Evolutionary conservation across 2,888 invertebrate species (phyloP), one percentile per base, ranked within the genome.

Genomic region (Drosophila glabriapex): DNA sequence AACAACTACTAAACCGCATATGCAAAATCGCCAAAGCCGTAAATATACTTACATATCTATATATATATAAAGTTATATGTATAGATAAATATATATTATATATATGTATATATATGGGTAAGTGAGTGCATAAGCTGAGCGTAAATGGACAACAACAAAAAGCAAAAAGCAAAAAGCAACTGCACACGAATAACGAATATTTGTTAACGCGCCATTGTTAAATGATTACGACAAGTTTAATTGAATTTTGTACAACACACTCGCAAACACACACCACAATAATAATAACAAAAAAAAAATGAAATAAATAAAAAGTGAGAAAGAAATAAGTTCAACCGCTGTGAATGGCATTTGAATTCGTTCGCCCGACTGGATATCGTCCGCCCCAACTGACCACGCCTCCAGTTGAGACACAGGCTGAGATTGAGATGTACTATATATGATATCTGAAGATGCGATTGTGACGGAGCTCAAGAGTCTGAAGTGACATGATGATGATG

Each of bases 211-310:
- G 62, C 89, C 82, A 82, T 85, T 85, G 85, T 85, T 80, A 82
- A 83, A 72, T 82, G 78, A 85, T 85, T 85, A 88, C 68, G 75
- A 80, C 69, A 80, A 76, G 72, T 83, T 85, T 74, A 88, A 85
- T 85, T 85, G 87, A 85, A 80, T 80, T 83, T 74, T 82, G 54
- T 77, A 64, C 73, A 68, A 50, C 52, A 63, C 46, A 79, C 39
- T 62, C 35, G 37, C 43, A 35, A 33, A 46, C 55, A 29, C 12
- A 60, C 33, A 53, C 25, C 25, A 49, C 14, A 61, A 53, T 41
- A 66, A 60, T n/a, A 66, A 60, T 12, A 39, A 33, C 0, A 1
- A 54, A 16, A 31, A 54, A 16, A 31, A 52, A 22, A 31, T 16
- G 16, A 16, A 25, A 46, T 29, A 16, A 64, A 53, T 49, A 62